phyloP scores from a whole-genome alignment of 1,140 invertebrate species.

The Uloborus diversus region DNA sequence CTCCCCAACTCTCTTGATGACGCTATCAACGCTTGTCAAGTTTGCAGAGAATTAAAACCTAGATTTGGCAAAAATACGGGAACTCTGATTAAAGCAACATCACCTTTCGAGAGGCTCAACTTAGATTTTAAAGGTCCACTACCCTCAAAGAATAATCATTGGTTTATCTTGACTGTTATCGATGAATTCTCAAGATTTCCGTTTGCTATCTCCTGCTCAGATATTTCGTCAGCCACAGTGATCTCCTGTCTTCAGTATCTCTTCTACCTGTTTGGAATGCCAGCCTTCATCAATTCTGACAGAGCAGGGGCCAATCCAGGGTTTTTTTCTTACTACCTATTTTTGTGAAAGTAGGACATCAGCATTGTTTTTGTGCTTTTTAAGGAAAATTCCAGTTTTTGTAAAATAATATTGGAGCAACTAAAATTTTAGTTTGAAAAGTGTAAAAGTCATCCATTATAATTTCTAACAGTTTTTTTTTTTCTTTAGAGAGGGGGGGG shows the following conservation, averaged over 20 bases:
- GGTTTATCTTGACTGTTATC: slow-evolving; percentile 60
- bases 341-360: too few relatives aligned
- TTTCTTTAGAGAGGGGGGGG: too few relatives aligned
- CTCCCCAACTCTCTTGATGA: slow-evolving; percentile 50
- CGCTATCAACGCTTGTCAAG: background rate
- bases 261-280: slow-evolving; percentile 58
- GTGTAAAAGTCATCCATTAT: too few relatives aligned
- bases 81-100: slow-evolving; percentile 60
- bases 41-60: slow-evolving; percentile 58
- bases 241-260: slow-evolving; percentile 57
- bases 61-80: slow-evolving; percentile 46
- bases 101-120: slow-evolving; percentile 60
- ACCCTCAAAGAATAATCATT: slow-evolving; percentile 58
- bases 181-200: slow-evolving; percentile 63
- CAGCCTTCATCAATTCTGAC: slow-evolving; percentile 59
- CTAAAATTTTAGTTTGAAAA: too few relatives aligned
- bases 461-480: too few relatives aligned
- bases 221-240: slow-evolving; percentile 57
- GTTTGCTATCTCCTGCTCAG: slow-evolving; percentile 59
- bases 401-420: too few relatives aligned
- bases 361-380: too few relatives aligned
- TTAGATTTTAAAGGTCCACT: slow-evolving; percentile 62
- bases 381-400: too few relatives aligned
- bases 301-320: too few relatives aligned
- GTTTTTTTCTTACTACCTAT: too few relatives aligned